Base-by-base conservation (phyloP, 2,797 vertebrate species). In the Gila robusta region DNA sequence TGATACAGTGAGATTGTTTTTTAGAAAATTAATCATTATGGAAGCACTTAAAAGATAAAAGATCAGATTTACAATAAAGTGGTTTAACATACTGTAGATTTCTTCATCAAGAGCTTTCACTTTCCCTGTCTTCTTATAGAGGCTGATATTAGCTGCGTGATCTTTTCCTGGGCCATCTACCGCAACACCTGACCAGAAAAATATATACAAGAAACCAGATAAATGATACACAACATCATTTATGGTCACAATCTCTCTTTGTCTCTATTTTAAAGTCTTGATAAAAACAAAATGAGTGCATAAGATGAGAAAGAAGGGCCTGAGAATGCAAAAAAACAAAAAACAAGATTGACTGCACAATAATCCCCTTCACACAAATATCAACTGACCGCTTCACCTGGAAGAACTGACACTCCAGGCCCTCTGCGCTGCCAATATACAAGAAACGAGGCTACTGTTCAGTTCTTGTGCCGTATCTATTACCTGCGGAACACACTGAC, bases 21-120 rank as follows among this genome's bases (percentile, higher is more conserved):
- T 0, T 14, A 37, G 4, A 2, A 17, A 37, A 11, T 4, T 0
- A 77, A 49, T n/a, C 32, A 74, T 44, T 14, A 5, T 14, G 39
- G 7, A 52, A 52, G 2, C 4, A 14, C 26, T 66, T 23, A 67
- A 49, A 37, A 44, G 37, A 35, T 32, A 41, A 26, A 14, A 59
- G 35, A 26, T 28, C 26, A 49, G 17, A 41, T 2, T 6, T 37
- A 14, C n/a, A 73, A 28, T 76, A 32, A 71, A 59, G 49, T 2
- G 4, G 54, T 2, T 35, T 70, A 62, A 97, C 98, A 84, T 93
- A 99, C 98, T 97, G 92, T 97, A 95, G 28, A 99, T 91, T 85
- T 98, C 97, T 90, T 99, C 98, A 86, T 98, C 96, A 81, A 99
- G 93, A 23, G 96, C 96, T 92, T 98, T 98, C 39, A 99, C 98